A percentile compares a stretch with the other conserved stretches of the same genome.
phyloP scores from a whole-genome alignment of 2,797 vertebrate species.

The Poeciliopsis paucimaculata region DNA sequence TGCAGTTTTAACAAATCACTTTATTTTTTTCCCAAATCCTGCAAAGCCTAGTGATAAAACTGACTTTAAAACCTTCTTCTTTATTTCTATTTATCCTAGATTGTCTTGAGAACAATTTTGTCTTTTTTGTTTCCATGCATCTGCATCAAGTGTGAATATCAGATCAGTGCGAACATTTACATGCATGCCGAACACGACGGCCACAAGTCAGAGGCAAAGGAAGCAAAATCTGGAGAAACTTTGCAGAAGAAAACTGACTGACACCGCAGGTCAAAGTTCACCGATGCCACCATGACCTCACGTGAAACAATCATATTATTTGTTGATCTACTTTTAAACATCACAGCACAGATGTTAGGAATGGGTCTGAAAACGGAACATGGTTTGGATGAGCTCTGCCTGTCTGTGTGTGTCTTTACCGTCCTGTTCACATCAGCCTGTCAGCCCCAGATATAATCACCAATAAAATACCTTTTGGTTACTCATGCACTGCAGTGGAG shows the following conservation, averaged over 20 bases:
- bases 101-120: slow-evolving; percentile 42
- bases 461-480: slow-evolving; percentile 72
- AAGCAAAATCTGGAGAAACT: slow-evolving; percentile 33
- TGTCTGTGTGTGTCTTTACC: slow-evolving; percentile 36
- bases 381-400: slow-evolving; percentile 36
- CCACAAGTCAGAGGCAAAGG: slow-evolving; percentile 2
- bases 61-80: slow-evolving; percentile 37
- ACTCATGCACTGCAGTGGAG: slow-evolving; percentile 37
- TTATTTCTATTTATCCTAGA: slow-evolving; percentile 36
- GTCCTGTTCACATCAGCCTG: slow-evolving; percentile 51
- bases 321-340: slow-evolving; percentile 13
- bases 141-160: slow-evolving; percentile 60
- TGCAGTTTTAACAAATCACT: slow-evolving; percentile 18
- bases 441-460: slow-evolving; percentile 40
- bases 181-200: slow-evolving; percentile 68
- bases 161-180: slow-evolving; percentile 69
- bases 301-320: slow-evolving; percentile 14
- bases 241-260: slow-evolving; percentile 16
- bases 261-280: slow-evolving; percentile 26
- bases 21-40: neutral
- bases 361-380: neutral
- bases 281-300: neutral
- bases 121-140: slow-evolving; percentile 54
- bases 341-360: neutral
- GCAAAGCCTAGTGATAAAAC: neutral